Conservation (phyloP, 2,113 vertebrate genomes). For the Myodes glareolus region DNA sequence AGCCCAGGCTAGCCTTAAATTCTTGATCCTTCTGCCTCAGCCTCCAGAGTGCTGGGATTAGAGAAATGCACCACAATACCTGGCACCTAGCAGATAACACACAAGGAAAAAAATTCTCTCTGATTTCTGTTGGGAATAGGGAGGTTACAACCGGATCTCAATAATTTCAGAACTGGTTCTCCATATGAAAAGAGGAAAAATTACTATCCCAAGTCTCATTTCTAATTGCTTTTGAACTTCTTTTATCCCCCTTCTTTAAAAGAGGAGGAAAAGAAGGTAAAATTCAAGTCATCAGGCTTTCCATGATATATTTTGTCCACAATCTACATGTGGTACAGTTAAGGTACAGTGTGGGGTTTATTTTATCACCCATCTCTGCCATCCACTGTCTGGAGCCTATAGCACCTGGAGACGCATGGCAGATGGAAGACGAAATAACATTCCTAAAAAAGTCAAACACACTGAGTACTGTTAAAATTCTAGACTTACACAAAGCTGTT, state of each 20-base stretch:
- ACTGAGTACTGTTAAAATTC: background rate
- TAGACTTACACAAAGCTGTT: background rate
- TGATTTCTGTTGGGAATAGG: background rate
- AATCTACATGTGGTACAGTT: background rate
- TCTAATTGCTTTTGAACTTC: background rate
- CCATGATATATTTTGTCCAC: background rate
- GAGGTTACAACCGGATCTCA: conserved; percentile 7
- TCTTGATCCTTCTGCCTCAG: background rate
- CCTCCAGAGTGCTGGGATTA: background rate
- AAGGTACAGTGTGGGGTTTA: background rate
- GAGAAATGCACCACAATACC: background rate
- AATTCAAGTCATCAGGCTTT: conserved; percentile 16
- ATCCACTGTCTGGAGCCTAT: background rate
- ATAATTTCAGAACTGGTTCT: conserved; percentile 35
- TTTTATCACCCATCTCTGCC: background rate
- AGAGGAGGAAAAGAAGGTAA: background rate
- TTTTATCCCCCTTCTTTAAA: background rate
- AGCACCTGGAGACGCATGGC: background rate
- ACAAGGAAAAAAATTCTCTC: background rate
- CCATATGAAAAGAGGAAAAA: background rate
- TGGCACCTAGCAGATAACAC: background rate
- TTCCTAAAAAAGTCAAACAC: background rate
- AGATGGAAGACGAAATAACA: background rate
- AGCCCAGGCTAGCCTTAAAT: background rate
- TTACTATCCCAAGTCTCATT: background rate